Evolutionary conservation across 2,888 invertebrate species (phyloP).

Genomic region (Pimpla rufipes): DNA sequence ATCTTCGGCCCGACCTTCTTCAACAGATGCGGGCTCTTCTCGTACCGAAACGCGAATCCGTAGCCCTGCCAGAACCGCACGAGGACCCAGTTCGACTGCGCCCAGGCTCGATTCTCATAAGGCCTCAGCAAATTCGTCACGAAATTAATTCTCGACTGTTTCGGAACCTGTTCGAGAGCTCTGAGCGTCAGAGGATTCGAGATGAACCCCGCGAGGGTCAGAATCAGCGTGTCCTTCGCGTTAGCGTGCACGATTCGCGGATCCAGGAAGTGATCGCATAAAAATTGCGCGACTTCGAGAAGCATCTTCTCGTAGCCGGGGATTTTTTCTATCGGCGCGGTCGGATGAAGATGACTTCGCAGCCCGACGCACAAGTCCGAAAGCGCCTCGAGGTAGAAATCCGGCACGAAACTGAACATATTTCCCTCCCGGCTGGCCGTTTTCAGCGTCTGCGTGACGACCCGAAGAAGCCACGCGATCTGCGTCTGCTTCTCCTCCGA

Average conservation of each 20-base stretch:
- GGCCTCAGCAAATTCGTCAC: slow-evolving; percentile 91
- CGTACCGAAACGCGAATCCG: slow-evolving; percentile 92
- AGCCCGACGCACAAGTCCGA: slow-evolving; percentile 89
- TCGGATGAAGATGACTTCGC: slow-evolving; percentile 89
- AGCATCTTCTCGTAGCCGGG: slow-evolving; percentile 88
- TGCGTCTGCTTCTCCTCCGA: slow-evolving; percentile 88
- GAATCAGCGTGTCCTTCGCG: slow-evolving; percentile 91
- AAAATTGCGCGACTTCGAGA: slow-evolving; percentile 89
- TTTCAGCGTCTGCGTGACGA: slow-evolving; percentile 88
- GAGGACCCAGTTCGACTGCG: slow-evolving; percentile 94
- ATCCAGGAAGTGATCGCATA: slow-evolving; percentile 92
- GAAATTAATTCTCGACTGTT: slow-evolving; percentile 88
- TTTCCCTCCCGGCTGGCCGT: slow-evolving; percentile 88
- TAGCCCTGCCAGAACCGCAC: slow-evolving; percentile 94
- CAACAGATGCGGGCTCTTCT: slow-evolving; percentile 86
- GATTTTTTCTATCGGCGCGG: slow-evolving; percentile 87
- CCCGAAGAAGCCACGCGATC: slow-evolving; percentile 88
- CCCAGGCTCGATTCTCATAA: slow-evolving; percentile 93
- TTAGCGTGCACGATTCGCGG: slow-evolving; percentile 91
- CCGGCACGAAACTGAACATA: slow-evolving; percentile 91
- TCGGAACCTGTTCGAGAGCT: slow-evolving; percentile 90
- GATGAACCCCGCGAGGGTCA: slow-evolving; percentile 92
- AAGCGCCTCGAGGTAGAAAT: slow-evolving; percentile 90
- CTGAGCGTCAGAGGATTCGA: slow-evolving; percentile 91
- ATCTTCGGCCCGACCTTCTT: slow-evolving; percentile 85